Conservation (phyloP, 1,140 invertebrate species). For the Pomphorhynchus laevis region DNA sequence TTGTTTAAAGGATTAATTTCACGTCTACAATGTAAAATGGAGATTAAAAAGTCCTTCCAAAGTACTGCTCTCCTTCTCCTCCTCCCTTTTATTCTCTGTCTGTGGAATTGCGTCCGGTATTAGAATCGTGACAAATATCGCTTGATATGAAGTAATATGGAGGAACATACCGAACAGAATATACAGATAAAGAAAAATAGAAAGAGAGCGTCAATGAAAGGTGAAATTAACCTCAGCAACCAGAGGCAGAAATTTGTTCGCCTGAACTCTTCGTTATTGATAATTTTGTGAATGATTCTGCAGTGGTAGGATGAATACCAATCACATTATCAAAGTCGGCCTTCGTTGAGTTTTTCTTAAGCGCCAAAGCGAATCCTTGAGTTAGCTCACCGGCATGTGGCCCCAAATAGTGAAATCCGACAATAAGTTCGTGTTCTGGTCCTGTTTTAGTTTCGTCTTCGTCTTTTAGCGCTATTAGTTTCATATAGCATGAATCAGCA, state of each 20-base stretch:
- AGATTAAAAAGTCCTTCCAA: too few relatives aligned
- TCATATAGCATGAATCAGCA: slow-evolving; percentile 27
- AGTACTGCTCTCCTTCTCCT: too few relatives aligned
- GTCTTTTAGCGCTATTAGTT: slow-evolving; percentile 26
- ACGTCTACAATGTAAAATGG: too few relatives aligned
- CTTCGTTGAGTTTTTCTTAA: slow-evolving; percentile 37
- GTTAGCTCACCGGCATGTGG: slow-evolving; percentile 82
- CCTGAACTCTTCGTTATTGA: slow-evolving; percentile 27
- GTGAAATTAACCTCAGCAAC: slow-evolving; percentile 34
- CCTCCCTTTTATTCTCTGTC: too few relatives aligned
- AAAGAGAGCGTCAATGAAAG: too few relatives aligned
- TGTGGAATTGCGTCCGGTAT: too few relatives aligned
- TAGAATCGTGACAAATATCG: too few relatives aligned
- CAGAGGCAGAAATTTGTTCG: slow-evolving; percentile 17
- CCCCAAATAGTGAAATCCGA: slow-evolving; percentile 71
- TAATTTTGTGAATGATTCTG: slow-evolving; percentile 37
- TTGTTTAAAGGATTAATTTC: too few relatives aligned
- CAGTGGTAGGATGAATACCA: slow-evolving; percentile 71
- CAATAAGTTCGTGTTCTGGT: slow-evolving; percentile 30
- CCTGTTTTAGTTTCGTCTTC: slow-evolving; percentile 20
- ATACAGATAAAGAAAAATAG: too few relatives aligned
- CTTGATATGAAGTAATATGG: too few relatives aligned
- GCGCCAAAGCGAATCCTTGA: slow-evolving; percentile 45
- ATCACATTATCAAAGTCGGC: slow-evolving; percentile 47
- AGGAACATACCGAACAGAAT: too few relatives aligned